Conservation (phyloP, 2,888 invertebrate species). For the Thalpophila matura region DNA sequence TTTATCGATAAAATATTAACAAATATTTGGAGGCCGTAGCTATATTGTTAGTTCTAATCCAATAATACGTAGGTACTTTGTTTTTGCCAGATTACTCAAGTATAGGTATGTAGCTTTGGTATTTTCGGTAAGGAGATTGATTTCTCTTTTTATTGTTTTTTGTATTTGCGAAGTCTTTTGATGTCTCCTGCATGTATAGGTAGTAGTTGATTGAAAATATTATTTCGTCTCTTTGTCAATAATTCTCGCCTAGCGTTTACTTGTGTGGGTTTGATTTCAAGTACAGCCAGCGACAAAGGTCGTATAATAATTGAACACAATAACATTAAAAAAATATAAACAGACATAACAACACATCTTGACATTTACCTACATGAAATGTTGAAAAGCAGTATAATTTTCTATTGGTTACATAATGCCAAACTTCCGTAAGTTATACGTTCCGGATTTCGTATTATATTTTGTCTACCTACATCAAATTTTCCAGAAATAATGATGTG, state of each 20-base stretch:
- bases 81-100: neutral
- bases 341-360: too few species aligned
- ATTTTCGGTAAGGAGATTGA: neutral
- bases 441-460: too few species aligned
- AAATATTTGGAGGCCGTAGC: neutral
- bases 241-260: neutral
- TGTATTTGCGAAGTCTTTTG: conserved; percentile 3
- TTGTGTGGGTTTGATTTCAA: neutral
- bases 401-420: too few species aligned
- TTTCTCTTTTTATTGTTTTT: conserved; percentile 1
- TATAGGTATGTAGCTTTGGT: conserved; percentile 3
- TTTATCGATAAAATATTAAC: conserved; percentile 17
- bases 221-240: conserved; percentile 10
- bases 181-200: conserved; percentile 3
- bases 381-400: too few species aligned
- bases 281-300: too few species aligned
- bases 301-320: too few species aligned
- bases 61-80: conserved; percentile 5
- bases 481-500: too few species aligned
- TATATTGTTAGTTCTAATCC: conserved; percentile 1
- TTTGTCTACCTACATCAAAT: too few species aligned
- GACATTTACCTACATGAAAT: too few species aligned
- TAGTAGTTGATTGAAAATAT: conserved; percentile 1
- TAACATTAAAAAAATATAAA: neutral
- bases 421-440: too few species aligned